Conservation (phyloP, 2,888 invertebrate species). For the Drosophila antonietae region DNA sequence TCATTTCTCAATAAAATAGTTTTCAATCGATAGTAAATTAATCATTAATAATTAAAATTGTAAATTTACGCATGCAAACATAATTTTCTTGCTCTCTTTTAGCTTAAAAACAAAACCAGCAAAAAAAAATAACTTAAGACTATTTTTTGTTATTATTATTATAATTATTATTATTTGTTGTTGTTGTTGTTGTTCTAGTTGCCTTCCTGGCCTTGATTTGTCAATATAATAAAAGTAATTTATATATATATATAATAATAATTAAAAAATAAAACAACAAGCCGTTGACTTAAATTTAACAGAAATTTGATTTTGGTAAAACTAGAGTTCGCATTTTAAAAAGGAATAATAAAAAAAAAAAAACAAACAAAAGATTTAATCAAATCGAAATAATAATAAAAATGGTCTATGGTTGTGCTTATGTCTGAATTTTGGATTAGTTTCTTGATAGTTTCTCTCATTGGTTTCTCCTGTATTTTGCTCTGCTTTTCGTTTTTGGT, state of each 20-base stretch:
- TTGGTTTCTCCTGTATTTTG: constrained; percentile 11
- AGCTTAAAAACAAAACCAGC: constrained; percentile 5
- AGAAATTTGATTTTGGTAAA: constrained; percentile 30
- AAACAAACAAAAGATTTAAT: constrained; percentile 4
- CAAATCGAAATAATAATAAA: constrained; percentile 50
- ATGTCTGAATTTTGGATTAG: constrained; percentile 12
- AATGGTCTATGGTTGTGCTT: constrained; percentile 52
- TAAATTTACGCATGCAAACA: constrained; percentile 51
- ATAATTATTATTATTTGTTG: background rate
- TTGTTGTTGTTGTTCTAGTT: constrained; percentile 31
- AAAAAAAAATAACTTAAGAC: constrained; percentile 29
- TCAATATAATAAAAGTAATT: constrained; percentile 51
- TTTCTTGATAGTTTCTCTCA: constrained; percentile 11
- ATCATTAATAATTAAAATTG: constrained; percentile 10
- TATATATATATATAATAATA: background rate
- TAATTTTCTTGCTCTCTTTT: constrained; percentile 22
- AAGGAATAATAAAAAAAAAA: background rate
- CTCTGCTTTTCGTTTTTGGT: constrained; percentile 5
- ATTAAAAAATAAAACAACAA: constrained; percentile 27
- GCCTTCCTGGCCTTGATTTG: constrained; percentile 60
- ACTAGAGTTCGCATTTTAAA: constrained; percentile 32
- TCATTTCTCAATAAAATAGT: constrained; percentile 39
- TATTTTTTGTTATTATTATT: constrained; percentile 26
- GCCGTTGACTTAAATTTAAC: constrained; percentile 22
- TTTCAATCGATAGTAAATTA: constrained; percentile 22